A percentile compares a stretch with the other conserved stretches of the same genome.
Conservation (phyloP, 1,140 invertebrate species). For the Drosophila nebulosa region DNA sequence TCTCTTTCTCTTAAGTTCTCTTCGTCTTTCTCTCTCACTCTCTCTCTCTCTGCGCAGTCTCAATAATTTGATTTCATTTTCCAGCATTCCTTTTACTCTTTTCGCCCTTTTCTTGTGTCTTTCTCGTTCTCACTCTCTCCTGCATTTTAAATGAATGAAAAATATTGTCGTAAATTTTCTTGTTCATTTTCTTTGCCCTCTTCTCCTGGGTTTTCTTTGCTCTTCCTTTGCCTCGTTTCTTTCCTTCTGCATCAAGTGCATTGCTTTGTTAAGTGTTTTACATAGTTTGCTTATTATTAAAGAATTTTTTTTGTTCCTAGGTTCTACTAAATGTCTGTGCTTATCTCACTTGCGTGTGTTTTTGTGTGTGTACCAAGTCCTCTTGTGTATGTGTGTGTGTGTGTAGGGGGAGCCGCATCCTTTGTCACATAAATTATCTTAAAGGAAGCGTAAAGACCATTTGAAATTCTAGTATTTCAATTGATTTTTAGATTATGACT, state of each 20-base stretch:
- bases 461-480: slow-evolving; percentile 18
- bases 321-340: slow-evolving; percentile 28
- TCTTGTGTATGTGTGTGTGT: neutral
- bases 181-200: slow-evolving; percentile 39
- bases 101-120: neutral
- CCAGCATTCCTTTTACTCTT: neutral
- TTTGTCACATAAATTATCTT: slow-evolving; percentile 48
- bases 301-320: slow-evolving; percentile 17
- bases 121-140: neutral
- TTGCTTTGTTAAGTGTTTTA: slow-evolving; percentile 70
- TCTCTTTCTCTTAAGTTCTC: neutral
- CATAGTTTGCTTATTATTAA: slow-evolving; percentile 27
- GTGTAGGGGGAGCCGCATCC: neutral
- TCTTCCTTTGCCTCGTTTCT: neutral
- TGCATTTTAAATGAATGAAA: slow-evolving; percentile 79
- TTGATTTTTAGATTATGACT: neutral
- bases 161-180: slow-evolving; percentile 71
- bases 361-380: neutral
- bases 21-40: neutral
- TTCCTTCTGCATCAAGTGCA: slow-evolving; percentile 44
- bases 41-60: neutral
- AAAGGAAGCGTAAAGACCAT: slow-evolving; percentile 7
- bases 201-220: neutral
- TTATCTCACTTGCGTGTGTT: slow-evolving; percentile 15
- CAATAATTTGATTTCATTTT: neutral